These are phyloP conservation scores for Rhynchopsitta pachyrhyncha DNA, from an alignment of 2,113 vertebrate genomes.

Conservation along the genomic window DNA sequence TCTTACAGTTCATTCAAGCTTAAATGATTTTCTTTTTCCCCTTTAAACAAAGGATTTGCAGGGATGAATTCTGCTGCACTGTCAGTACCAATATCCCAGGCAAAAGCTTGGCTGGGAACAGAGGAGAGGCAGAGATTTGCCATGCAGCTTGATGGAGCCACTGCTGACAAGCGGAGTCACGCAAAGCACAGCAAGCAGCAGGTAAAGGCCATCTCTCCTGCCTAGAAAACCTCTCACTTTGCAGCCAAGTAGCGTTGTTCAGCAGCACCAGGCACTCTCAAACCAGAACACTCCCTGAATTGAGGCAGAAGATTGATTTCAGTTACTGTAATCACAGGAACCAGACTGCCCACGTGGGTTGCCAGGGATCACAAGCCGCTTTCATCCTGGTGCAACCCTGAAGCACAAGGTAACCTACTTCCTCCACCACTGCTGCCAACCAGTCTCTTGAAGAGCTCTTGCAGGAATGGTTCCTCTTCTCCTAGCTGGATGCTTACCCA, in stretches of 20 bases:
- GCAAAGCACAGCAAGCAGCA: background rate
- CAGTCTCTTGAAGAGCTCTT: background rate
- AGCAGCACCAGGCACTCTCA: background rate
- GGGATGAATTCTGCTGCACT: background rate
- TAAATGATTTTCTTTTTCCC: fast-evolving
- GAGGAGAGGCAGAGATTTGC: background rate
- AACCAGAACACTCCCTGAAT: background rate
- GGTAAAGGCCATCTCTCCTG: background rate
- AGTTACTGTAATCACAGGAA: background rate
- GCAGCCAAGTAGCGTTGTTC: background rate
- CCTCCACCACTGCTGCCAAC: background rate
- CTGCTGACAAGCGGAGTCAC: background rate
- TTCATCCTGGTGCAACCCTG: background rate
- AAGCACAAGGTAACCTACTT: constrained; percentile 4
- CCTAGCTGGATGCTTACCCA: background rate
- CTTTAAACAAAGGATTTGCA: background rate
- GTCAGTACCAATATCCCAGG: background rate
- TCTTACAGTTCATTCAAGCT: background rate
- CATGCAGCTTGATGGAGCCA: background rate
- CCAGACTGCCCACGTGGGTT: background rate
- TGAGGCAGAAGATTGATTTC: background rate
- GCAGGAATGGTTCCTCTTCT: background rate
- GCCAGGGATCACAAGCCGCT: background rate
- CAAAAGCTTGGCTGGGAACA: background rate
- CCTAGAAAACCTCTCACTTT: background rate